phyloP scores from a whole-genome alignment of 2,797 vertebrate species.

The Loriculus beryllinus region DNA sequence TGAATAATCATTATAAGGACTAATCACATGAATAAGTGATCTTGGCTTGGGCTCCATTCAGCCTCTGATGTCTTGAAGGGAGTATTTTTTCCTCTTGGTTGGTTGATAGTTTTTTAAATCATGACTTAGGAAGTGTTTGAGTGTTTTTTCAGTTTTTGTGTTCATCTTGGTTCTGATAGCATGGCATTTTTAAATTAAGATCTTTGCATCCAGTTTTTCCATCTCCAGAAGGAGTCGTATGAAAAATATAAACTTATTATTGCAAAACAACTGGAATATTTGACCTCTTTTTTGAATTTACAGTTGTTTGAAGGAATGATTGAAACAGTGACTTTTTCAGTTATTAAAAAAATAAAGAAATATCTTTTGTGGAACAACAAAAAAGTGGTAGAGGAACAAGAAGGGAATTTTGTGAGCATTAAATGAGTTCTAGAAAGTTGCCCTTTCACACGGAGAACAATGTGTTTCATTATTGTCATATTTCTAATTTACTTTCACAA shows the following conservation, averaged over 20 bases:
- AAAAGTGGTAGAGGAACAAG: not conserved
- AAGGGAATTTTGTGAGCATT: not conserved
- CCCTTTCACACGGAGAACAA: not conserved
- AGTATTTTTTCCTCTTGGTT: not conserved
- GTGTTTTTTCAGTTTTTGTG: not conserved
- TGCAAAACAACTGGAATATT: not conserved
- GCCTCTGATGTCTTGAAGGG: not conserved
- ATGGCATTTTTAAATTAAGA: not conserved
- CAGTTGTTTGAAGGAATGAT: not conserved
- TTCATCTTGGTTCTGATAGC: not conserved
- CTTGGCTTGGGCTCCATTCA: not conserved
- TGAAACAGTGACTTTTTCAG: not conserved
- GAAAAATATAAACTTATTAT: not conserved
- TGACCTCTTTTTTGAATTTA: not conserved
- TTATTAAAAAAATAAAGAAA: not conserved
- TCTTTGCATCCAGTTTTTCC: not conserved
- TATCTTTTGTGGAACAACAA: not conserved
- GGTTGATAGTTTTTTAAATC: not conserved
- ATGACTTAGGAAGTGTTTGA: not conserved
- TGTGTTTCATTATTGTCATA: not conserved
- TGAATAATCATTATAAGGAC: constrained; percentile 17
- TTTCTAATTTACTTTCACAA: not conserved
- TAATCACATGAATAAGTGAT: constrained; percentile 1
- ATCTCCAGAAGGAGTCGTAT: not conserved
- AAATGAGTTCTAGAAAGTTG: not conserved